Evolutionary conservation across 1,140 invertebrate genomes (phyloP), one percentile per base, ranked within the genome.

Genomic region (Drosophila nigrodunni): DNA sequence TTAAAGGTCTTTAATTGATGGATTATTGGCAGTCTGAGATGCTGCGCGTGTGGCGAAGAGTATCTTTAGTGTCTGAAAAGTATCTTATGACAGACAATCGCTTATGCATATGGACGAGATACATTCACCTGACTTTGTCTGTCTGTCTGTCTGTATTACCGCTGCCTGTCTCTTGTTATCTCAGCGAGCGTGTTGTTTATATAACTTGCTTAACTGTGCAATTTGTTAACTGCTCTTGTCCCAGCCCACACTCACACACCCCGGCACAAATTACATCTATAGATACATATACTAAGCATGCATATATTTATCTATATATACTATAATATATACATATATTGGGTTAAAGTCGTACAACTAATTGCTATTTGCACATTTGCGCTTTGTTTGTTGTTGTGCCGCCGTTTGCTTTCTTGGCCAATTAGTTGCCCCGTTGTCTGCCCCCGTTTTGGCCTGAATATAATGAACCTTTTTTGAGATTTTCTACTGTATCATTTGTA

Each of bases 291-390:
- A 52, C 43, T 30, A 30, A 30, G 25, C 25, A 30, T 30, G 50
- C 46, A n/a, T 60, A 57, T 39, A 50, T 30, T 18, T n/a, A 6
- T 30, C 35, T n/a, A 6, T 21, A 13, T 9, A 50, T 13, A 10
- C n/a, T 25, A 25, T 25, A 25, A 34, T 11, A 54, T 35, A 13
- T 15, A 54, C 47, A 50, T 50, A 7, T 66, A 49, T 74, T 41
- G 66, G 55, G 34, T 52, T 59, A 7, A 57, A 62, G 55, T 74
- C 80, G 58, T 62, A 62, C 67, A 60, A 78, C 85, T 89, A 89
- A 89, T 89, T 89, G 86, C 65, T 80, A 74, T 77, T 89, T 81
- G 78, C 61, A 72, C 62, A 49, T 69, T 55, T 61, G 47, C 35
- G 52, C 46, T 60, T 69, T 30, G 25, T 67, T 68, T 76, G 81